Evolutionary conservation across 2,888 invertebrate genomes (phyloP).

Genomic region (Dynastes grantii): DNA sequence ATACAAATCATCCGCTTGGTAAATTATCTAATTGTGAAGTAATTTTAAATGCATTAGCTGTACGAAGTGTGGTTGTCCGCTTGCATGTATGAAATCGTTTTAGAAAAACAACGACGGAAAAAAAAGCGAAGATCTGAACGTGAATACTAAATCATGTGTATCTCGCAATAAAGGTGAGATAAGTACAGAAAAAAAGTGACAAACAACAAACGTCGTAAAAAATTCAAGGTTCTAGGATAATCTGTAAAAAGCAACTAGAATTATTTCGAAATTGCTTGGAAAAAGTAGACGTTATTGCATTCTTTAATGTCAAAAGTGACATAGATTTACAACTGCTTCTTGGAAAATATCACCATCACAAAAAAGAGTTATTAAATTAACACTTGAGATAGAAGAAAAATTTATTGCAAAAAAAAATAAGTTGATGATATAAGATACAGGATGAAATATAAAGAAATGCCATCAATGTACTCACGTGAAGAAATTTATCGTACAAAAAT

Average conservation of each 20-base stretch:
- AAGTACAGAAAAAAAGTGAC: slow-evolving; percentile 10
- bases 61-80: neutral
- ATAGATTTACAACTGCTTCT: neutral
- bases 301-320: slow-evolving; percentile 1
- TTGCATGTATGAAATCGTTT: neutral
- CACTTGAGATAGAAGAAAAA: too few relatives aligned
- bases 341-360: too few relatives aligned
- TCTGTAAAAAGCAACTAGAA: neutral
- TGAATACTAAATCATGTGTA: slow-evolving; percentile 21
- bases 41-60: slow-evolving; percentile 27
- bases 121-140: slow-evolving; percentile 1
- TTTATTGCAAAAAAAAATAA: too few relatives aligned
- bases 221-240: slow-evolving; percentile 20
- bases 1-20: slow-evolving; percentile 22
- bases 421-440: too few relatives aligned
- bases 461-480: too few relatives aligned
- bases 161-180: slow-evolving; percentile 33
- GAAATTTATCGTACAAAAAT: too few relatives aligned
- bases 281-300: slow-evolving; percentile 14
- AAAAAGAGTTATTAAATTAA: too few relatives aligned
- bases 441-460: too few relatives aligned
- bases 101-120: slow-evolving; percentile 20
- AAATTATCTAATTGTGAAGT: slow-evolving; percentile 16
- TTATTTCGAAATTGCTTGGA: slow-evolving; percentile 1
- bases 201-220: slow-evolving; percentile 25